Base-by-base conservation (phyloP, 2,113 vertebrate genomes). In the Chloropsis hardwickii region DNA sequence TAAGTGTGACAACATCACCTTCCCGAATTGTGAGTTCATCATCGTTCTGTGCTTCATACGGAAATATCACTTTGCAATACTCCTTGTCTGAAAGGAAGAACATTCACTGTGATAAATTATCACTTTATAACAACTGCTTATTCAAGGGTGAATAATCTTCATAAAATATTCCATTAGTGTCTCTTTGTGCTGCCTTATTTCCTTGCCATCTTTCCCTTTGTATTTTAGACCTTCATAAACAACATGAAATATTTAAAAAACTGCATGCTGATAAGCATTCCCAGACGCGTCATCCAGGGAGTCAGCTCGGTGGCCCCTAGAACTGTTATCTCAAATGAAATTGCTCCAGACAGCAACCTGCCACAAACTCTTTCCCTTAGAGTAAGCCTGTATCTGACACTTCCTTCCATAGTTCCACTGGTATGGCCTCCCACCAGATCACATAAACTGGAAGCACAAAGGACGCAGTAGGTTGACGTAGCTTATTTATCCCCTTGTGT, bases 11-110 rank as follows among this genome's bases (percentile, higher is more conserved):
- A 90, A 99, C 98, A 17, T 99, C 99, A 15, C 99, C 99, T 97
- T 99, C 99, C 97, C 99, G 99, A 97, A 99, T 98, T 65, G 99
- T 98, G 97, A 99, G 98, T 91, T 99, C 99, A 76, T 99, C 99
- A 37, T 99, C 99, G 66, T 99, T 99, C 97, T 99, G 99, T 57
- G 98, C 99, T 97, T 99, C 99, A 10, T 99, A 99, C 0, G 99
- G 99, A 96, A 99, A 99, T 86, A 99, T 98, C 61, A 99, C 99
- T 98, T 99, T 99, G 97, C 99, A 99, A 88, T 98, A 98, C 96
- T 99, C 99, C 97, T 99, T 99, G 88, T 97, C 99, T 99, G 97
- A 76, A 98, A 97, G 77, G 72, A 97, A 97, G 95, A 96, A 94
- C 64, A 78, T 60, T 20, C 44, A 87, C 15, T 31, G 47, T n/a